These are phyloP conservation scores for Sinodicranocentrus sp. DNA, from an alignment of 2,888 invertebrate species.

Conservation along the genomic window DNA sequence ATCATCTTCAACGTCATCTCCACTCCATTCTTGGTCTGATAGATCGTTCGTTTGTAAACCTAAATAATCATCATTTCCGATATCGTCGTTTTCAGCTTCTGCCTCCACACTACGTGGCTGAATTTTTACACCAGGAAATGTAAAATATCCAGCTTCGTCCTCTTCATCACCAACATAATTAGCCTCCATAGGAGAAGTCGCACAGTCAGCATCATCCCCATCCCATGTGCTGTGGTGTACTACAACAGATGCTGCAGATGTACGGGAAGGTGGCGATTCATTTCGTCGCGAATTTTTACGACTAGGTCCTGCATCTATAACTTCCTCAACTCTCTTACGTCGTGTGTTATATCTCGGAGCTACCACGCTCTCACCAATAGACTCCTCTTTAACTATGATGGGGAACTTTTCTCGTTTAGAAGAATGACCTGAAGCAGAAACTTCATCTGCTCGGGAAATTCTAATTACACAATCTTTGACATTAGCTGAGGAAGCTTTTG, in stretches of 20 bases:
- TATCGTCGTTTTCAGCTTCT: background rate
- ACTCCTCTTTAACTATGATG: background rate
- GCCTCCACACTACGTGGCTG: too few relatives aligned
- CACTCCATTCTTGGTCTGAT: background rate
- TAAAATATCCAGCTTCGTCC: background rate
- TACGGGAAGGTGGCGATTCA: background rate
- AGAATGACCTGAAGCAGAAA: background rate
- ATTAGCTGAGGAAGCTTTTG: too few relatives aligned
- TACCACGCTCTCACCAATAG: background rate
- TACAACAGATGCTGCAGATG: background rate
- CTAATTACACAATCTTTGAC: constrained; percentile 9
- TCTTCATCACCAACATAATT: background rate
- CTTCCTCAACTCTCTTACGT: background rate
- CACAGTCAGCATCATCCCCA: background rate
- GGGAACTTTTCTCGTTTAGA: too few relatives aligned
- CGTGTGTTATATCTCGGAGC: constrained; percentile 1
- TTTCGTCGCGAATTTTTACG: too few relatives aligned
- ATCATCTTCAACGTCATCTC: background rate
- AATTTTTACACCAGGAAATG: background rate
- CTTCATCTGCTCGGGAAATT: background rate
- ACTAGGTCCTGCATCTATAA: too few relatives aligned
- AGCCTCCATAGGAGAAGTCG: background rate
- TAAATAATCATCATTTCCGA: background rate
- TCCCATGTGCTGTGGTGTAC: background rate
- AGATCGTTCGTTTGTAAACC: background rate